phyloP scores from a whole-genome alignment of 1,140 invertebrate genomes.

The Drosophila ananassae region DNA sequence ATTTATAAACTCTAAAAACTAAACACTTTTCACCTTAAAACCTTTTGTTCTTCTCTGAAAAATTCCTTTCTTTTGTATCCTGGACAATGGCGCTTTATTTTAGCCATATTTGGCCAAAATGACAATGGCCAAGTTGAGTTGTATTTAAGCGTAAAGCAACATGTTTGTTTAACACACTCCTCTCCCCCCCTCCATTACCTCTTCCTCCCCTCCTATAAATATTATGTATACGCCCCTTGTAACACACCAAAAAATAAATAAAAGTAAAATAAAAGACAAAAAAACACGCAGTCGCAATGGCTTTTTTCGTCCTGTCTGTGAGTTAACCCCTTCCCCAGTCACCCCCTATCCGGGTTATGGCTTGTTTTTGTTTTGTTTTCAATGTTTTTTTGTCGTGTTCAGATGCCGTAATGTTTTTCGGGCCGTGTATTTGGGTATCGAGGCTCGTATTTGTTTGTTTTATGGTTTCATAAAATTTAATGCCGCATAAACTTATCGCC shows the following conservation, averaged over 20 bases:
- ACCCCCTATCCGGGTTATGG: constrained; percentile 27
- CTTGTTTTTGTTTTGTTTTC: constrained; percentile 41
- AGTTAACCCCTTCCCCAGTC: not conserved
- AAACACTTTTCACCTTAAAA: not conserved
- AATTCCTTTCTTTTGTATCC: not conserved
- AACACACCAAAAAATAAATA: constrained; percentile 8
- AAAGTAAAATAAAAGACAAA: not conserved
- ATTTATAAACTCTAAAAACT: not conserved
- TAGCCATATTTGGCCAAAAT: constrained; percentile 46
- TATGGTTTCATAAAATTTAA: constrained; percentile 81
- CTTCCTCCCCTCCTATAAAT: not conserved
- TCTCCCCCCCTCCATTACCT: not conserved
- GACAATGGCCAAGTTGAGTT: constrained; percentile 73
- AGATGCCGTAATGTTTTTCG: constrained; percentile 64
- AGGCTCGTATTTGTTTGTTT: constrained; percentile 73
- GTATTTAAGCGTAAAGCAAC: constrained; percentile 69
- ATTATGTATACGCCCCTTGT: constrained; percentile 47
- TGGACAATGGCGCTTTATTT: constrained; percentile 23
- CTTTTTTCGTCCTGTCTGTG: not conserved
- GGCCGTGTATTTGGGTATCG: constrained; percentile 22
- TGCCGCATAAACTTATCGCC: constrained; percentile 80
- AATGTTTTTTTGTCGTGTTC: constrained; percentile 63
- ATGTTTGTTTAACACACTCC: constrained; percentile 46
- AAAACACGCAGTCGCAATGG: constrained; percentile 15
- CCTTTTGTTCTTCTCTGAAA: not conserved